Base-by-base conservation (phyloP, 2,888 invertebrate genomes). In the Plagiodera versicolora region DNA sequence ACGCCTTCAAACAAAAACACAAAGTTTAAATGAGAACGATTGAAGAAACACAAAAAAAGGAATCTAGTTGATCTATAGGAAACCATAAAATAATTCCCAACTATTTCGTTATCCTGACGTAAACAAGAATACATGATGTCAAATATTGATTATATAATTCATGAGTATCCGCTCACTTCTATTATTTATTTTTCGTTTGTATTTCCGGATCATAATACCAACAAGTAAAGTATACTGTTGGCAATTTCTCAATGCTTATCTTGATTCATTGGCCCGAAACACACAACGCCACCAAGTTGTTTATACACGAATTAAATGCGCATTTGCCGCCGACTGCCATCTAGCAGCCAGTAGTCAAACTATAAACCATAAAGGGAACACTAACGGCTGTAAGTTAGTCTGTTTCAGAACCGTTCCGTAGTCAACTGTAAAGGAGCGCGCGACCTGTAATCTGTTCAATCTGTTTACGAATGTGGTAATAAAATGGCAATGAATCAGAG, bases 321-420 rank as follows among this genome's bases (percentile, higher is more conserved):
- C 16, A 28, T 16, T 39, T 16, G 53, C 47, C 58, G 30, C 20
- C 58, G 19, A 48, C 55, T 73, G 79, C 80, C 80, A 79, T 72
- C 79, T 79, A 79, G 71, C 72, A 72, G 75, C 72, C 73, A 74
- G 73, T 71, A 68, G 76, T 74, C 70, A 68, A 75, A 79, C 78
- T 78, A 71, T 71, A 70, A 68, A 67, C 65, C 66, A 65, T 66
- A 67, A 69, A 68, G 65, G n/a, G 69, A 70, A 60, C 63, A 62
- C 60, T 68, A 69, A 70, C 66, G 68, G 65, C 51, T 46, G 46
- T 58, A 65, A 63, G 65, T 65, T 71, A 70, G 73, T 63, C 61
- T 46, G 69, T 61, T 53, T 67, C 70, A 67, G 67, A 72, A 72
- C 72, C 73, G 63, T 65, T 65, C 62, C 63, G 57, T 56, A 55